phyloP scores from a whole-genome alignment of 2,113 vertebrate species.

The Mesoclemmys tuberculata region DNA sequence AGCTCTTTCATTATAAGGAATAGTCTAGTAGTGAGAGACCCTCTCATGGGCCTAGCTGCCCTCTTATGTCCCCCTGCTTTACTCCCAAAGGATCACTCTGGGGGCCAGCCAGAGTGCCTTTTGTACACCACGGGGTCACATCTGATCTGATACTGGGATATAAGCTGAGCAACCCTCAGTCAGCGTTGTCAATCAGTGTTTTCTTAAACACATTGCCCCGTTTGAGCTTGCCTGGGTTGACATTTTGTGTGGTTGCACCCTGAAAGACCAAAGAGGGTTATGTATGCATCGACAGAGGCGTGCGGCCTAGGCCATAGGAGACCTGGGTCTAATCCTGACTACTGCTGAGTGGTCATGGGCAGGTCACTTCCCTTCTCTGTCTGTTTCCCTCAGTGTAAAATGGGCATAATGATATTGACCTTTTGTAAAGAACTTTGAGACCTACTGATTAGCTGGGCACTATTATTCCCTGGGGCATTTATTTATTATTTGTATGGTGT shows the following conservation, averaged over 20 bases:
- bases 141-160: neutral
- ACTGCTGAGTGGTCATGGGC: neutral
- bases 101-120: neutral
- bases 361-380: neutral
- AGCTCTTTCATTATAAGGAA: fast-evolving
- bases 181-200: neutral
- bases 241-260: neutral
- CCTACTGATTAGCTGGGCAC: neutral
- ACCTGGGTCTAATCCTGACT: neutral
- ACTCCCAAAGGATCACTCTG: neutral
- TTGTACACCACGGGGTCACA: neutral
- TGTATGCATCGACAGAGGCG: neutral
- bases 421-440: neutral
- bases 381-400: neutral
- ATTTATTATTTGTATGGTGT: neutral
- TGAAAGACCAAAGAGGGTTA: neutral
- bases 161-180: neutral
- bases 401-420: neutral
- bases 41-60: neutral
- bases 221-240: neutral
- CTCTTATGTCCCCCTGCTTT: neutral
- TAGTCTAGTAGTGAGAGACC: neutral
- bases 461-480: neutral
- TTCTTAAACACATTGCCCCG: neutral
- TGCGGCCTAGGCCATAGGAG: neutral